Base-by-base conservation (phyloP, 2,797 vertebrate genomes). In the Bufotes viridis region DNA sequence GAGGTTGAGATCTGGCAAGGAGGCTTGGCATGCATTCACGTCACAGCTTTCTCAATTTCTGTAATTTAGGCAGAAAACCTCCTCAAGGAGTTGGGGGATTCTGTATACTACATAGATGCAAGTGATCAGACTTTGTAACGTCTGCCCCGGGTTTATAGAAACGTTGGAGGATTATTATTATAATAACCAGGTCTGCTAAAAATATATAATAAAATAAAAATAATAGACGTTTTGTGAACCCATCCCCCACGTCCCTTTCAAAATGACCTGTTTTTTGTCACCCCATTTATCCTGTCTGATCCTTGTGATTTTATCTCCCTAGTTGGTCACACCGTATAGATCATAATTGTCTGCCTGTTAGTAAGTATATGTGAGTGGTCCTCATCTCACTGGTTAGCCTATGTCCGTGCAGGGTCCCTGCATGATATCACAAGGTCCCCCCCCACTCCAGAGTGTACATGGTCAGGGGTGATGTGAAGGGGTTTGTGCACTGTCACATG, bases 301-400 rank as follows among this genome's bases (percentile, higher is more conserved):
- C 70, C 57, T 72, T 84, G 81, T 88, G 82, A 84, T 69, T 83
- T 88, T 88, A 88, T 88, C 63, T 88, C 82, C 81, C 82, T 81
- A 88, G 87, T 84, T 69, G 72, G 87, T 83, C 81, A 88, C 74
- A 55, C 87, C 87, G 72, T 84, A 88, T 88, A 88, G 87, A 80
- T 78, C 87, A 84, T 88, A 88, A 74, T 70, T 84, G 55, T 69
- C 87, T 78, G 63, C 81, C 63, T 78, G 63, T 83, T 88, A 88
- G 87, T 88, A 84, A 88, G 87, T 88, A 70, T 83, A 57, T 88
- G 87, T 88, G 81, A 53, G 76, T 58, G 53, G 53, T 22, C 42
- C n/a, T 81, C 34, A n/a, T 26, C 78, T 85, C 61, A 80, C 57
- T 17, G 49, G 80, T 81, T 24, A 67, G 60, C 86, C 57, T 63